phyloP scores from a whole-genome alignment of 2,113 vertebrate genomes.

The Oenanthe oenanthe region DNA sequence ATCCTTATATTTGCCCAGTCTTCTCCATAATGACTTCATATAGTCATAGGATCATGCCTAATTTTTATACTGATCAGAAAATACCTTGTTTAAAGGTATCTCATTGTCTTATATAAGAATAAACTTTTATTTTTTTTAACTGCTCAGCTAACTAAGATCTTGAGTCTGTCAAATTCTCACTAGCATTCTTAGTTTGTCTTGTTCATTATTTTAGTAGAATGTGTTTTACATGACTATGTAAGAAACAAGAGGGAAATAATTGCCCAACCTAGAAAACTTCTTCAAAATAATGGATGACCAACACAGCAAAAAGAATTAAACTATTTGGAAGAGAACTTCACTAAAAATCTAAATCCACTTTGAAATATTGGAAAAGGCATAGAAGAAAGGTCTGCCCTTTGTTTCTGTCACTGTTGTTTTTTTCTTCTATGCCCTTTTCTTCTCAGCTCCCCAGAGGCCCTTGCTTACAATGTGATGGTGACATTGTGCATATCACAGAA shows the following conservation, averaged over 20 bases:
- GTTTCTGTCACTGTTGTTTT: neutral
- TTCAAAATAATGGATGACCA: neutral
- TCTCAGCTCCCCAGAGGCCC: neutral
- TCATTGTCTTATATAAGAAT: neutral
- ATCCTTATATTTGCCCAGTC: neutral
- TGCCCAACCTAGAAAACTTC: neutral
- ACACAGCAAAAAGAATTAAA: neutral
- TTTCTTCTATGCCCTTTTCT: conserved; percentile 13
- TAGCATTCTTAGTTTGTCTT: neutral
- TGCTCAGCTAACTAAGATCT: neutral
- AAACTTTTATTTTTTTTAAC: neutral
- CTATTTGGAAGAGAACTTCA: neutral
- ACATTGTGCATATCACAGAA: neutral
- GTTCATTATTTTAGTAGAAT: neutral
- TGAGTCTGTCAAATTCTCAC: neutral
- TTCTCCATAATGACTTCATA: neutral
- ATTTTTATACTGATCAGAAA: neutral
- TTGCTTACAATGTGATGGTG: neutral
- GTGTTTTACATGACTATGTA: neutral
- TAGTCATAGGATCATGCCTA: neutral
- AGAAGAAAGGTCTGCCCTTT: neutral
- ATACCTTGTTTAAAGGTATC: neutral
- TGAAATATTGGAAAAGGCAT: neutral
- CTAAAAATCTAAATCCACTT: neutral
- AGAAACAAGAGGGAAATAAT: neutral